Percentiles rank a stretch among this genome's conserved stretches.
These are phyloP conservation scores for Clarias gariepinus DNA, from an alignment of 2,113 vertebrate species.

Conservation along the genomic window DNA sequence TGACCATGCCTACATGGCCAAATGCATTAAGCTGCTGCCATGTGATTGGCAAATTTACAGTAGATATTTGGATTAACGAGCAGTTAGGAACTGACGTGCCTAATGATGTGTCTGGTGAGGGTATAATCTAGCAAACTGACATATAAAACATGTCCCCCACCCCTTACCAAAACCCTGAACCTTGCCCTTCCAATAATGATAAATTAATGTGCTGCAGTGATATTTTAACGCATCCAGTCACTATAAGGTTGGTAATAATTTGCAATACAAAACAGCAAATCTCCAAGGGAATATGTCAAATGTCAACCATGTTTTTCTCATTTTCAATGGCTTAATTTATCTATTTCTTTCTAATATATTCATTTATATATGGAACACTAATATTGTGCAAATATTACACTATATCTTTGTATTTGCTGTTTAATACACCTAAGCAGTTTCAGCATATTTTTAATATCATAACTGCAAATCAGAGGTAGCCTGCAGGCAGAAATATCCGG, in stretches of 20 bases:
- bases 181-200: too few relatives aligned
- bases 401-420: neutral
- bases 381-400: neutral
- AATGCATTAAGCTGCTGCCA: too few relatives aligned
- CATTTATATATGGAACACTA: neutral
- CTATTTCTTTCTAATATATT: neutral
- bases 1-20: too few relatives aligned
- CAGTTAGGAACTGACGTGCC: too few relatives aligned
- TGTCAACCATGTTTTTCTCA: neutral
- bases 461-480: neutral
- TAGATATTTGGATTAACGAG: too few relatives aligned
- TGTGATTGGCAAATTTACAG: too few relatives aligned
- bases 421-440: neutral
- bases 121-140: neutral
- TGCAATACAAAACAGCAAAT: neutral
- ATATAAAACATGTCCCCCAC: neutral
- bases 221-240: neutral
- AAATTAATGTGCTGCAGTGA: neutral
- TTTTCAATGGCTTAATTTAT: neutral
- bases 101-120: too few relatives aligned
- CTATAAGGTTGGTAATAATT: neutral
- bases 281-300: neutral
- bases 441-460: slow-evolving; percentile 9
- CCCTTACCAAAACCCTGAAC: neutral
- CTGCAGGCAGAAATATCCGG: neutral